Conservation (phyloP, 2,797 vertebrate genomes). For the Cichlasoma orientale region DNA sequence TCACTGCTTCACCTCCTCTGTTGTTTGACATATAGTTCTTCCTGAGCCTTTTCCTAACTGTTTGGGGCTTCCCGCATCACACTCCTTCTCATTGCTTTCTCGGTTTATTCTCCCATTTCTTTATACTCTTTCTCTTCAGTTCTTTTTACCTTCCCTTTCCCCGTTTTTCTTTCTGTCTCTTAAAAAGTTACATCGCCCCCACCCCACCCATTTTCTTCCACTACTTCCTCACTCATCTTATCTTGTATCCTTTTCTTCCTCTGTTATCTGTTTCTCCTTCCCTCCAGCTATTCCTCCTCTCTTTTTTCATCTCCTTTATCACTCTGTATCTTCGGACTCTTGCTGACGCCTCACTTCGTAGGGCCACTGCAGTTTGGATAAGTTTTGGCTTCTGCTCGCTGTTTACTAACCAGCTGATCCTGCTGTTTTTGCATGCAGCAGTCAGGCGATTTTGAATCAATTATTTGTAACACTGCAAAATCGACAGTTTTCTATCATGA, state of each 20-base stretch:
- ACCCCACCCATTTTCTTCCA: background rate
- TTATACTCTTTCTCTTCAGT: background rate
- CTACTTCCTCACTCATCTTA: background rate
- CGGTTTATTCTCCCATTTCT: background rate
- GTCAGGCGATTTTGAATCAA: conserved; percentile 45
- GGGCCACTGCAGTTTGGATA: conserved; percentile 24
- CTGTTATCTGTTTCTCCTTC: background rate
- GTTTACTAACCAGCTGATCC: conserved; percentile 57
- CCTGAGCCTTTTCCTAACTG: background rate
- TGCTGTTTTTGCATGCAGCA: conserved; percentile 51
- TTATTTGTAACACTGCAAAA: conserved; percentile 54
- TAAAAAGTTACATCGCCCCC: background rate
- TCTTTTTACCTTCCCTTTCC: background rate
- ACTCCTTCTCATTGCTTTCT: background rate
- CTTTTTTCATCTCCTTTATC: conserved; percentile 1
- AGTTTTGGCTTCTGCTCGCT: conserved; percentile 44
- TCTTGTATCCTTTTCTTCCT: background rate
- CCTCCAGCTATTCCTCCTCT: background rate
- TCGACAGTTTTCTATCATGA: conserved; percentile 43
- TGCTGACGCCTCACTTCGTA: conserved; percentile 58
- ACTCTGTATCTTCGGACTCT: conserved; percentile 25
- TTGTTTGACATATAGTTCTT: background rate
- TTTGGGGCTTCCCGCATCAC: background rate
- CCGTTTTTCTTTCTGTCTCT: background rate
- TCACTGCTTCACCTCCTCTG: background rate